A percentile compares a stretch with the other conserved stretches of the same genome.
These are phyloP conservation scores for Physeter macrocephalus DNA, from an alignment of 2,113 vertebrate genomes.

Conservation along the genomic window DNA sequence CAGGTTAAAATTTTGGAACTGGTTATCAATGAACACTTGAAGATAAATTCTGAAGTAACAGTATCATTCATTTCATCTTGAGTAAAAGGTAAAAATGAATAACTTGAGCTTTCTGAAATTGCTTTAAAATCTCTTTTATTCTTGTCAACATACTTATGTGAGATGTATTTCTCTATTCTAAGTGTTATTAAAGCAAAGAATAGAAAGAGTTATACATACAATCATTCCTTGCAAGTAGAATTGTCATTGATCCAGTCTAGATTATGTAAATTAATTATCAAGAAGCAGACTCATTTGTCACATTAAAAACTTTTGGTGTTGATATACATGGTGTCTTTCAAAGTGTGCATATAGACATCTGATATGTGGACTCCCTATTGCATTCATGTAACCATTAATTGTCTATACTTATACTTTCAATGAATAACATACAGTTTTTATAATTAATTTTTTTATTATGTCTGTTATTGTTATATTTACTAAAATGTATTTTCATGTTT, in stretches of 20 bases:
- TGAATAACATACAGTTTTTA: background rate
- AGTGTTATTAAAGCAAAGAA: conserved; percentile 18
- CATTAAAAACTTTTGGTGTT: background rate
- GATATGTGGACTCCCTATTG: background rate
- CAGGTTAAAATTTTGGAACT: background rate
- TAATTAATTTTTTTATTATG: background rate
- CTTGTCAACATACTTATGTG: background rate
- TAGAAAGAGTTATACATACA: background rate
- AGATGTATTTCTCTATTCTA: background rate
- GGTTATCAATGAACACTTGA: background rate
- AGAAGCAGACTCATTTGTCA: background rate
- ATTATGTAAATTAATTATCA: conserved; percentile 16
- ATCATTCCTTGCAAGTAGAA: background rate
- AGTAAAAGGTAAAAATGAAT: background rate
- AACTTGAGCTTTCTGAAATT: background rate
- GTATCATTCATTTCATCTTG: background rate
- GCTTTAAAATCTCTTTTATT: conserved; percentile 15
- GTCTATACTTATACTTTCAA: background rate
- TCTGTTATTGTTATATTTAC: background rate
- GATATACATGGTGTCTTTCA: background rate
- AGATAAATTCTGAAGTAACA: background rate
- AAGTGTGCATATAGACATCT: background rate
- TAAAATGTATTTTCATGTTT: background rate
- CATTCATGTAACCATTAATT: background rate
- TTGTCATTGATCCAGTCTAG: background rate